Percentiles rank a stretch among this genome's conserved stretches.
Evolutionary conservation across 2,888 invertebrate species (phyloP).

Genomic region (Heliconius aoede): DNA sequence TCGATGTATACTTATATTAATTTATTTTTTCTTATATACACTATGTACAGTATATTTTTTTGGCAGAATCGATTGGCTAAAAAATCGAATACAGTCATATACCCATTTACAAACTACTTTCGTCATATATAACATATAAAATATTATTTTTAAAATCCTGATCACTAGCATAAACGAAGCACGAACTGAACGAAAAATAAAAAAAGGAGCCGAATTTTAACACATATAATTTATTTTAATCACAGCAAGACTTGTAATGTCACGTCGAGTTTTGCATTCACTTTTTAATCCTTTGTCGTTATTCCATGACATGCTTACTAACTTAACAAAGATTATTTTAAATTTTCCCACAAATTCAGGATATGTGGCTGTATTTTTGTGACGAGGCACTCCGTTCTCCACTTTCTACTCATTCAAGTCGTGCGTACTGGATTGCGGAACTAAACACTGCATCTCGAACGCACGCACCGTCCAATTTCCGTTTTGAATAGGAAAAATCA

Average conservation of each 20-base stretch:
- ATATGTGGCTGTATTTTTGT: neutral
- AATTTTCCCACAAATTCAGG: neutral
- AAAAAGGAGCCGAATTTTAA: neutral
- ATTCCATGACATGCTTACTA: slow-evolving; percentile 2
- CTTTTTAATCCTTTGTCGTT: slow-evolving; percentile 5
- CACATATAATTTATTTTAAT: slow-evolving; percentile 18
- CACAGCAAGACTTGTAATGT: neutral
- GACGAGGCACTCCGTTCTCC: neutral
- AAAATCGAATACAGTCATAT: neutral
- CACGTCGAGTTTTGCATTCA: neutral
- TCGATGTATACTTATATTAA: neutral
- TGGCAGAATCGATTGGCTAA: neutral
- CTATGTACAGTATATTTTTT: neutral
- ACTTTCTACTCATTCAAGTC: neutral
- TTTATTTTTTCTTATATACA: neutral
- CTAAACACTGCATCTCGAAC: neutral
- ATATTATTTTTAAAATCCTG: neutral
- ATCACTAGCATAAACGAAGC: neutral
- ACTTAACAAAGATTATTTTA: neutral
- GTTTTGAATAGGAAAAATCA: no score
- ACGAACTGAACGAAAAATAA: neutral
- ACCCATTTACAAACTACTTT: neutral
- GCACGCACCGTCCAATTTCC: no score
- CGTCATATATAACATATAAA: neutral
- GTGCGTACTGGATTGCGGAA: neutral